Base-by-base conservation (phyloP, 2,797 vertebrate species). In the Sebastes minor region DNA sequence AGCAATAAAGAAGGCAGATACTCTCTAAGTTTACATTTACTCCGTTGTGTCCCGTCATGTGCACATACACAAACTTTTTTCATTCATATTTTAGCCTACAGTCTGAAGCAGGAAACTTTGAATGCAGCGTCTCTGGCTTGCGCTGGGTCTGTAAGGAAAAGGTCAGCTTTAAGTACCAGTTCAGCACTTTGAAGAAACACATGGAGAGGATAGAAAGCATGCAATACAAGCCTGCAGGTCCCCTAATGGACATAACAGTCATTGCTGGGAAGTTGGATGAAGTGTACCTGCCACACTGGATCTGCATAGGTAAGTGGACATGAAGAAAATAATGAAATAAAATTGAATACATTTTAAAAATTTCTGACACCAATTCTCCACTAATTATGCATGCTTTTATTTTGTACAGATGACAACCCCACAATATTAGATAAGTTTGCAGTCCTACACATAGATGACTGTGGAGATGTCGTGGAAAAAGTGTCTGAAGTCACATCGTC, bases 281-380 rank as follows among this genome's bases (percentile, higher is more conserved):
- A 49, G 82, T 72, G 0, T 2, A 79, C n/a, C 68, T 87, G 55
- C 72, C 69, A 6, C 85, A 88, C 75, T 84, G 78, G 78, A 56
- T 87, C 68, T 79, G 71, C 68, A 79, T 38, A 22, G 61, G 61
- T 63, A 38, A 23, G 61, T 38, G 33, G 61, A 63, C 33, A 14
- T 62, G 11, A 62, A 35, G 6, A 35, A 25, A 62, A 32, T n/a
- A 46, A 46, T 18, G 49, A 52, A 10, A 59, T 59, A 0, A 33
- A 16, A 57, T 42, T 8, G 3, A 13, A 56, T 1, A 6, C 2
- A 0, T 7, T 59, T 20, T 42, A 16, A 1, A 57, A 5, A 60
- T 20, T 27, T 16, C 56, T 28, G 18, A 30, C 3, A 28, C 2
- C 28, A 3, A n/a, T 61, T n/a, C 9, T 61, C 5, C 55, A 57